These are phyloP conservation scores for Sminthurinus signatus DNA, from an alignment of 1,140 invertebrate species.

Conservation along the genomic window DNA sequence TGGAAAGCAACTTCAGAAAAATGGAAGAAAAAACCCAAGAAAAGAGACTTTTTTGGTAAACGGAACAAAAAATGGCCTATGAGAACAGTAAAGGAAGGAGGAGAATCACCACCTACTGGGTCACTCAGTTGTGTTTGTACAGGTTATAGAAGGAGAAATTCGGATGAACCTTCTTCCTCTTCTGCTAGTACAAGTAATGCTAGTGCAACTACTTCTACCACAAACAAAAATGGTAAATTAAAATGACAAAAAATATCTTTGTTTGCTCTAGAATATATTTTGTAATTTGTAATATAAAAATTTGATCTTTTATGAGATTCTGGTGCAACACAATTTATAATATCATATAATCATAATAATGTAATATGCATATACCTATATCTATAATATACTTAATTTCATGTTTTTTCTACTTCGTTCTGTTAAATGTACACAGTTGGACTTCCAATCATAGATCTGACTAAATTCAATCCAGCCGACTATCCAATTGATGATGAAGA, in stretches of 20 bases:
- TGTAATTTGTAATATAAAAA: too few relatives aligned
- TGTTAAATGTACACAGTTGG: constrained; percentile 6
- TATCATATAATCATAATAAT: neutral
- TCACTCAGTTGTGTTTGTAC: constrained; percentile 36
- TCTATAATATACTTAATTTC: neutral
- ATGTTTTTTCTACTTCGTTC: neutral
- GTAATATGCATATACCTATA: neutral
- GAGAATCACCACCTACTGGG: constrained; percentile 24
- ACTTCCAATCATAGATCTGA: constrained; percentile 53
- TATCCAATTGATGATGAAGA: constrained; percentile 64
- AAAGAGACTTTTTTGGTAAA: constrained; percentile 37
- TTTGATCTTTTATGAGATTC: neutral
- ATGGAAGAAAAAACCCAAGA: constrained; percentile 26
- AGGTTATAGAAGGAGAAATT: constrained; percentile 29
- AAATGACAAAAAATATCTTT: too few relatives aligned
- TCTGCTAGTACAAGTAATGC: neutral
- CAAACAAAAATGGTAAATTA: neutral
- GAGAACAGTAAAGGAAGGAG: constrained; percentile 18
- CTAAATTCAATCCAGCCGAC: constrained; percentile 55
- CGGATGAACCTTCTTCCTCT: constrained; percentile 7
- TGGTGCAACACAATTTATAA: neutral
- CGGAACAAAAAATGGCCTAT: constrained; percentile 38
- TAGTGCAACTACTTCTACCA: neutral
- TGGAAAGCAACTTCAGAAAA: constrained; percentile 29
- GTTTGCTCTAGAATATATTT: neutral